phyloP scores from a whole-genome alignment of 2,113 vertebrate genomes.

The Aythya baeri region DNA sequence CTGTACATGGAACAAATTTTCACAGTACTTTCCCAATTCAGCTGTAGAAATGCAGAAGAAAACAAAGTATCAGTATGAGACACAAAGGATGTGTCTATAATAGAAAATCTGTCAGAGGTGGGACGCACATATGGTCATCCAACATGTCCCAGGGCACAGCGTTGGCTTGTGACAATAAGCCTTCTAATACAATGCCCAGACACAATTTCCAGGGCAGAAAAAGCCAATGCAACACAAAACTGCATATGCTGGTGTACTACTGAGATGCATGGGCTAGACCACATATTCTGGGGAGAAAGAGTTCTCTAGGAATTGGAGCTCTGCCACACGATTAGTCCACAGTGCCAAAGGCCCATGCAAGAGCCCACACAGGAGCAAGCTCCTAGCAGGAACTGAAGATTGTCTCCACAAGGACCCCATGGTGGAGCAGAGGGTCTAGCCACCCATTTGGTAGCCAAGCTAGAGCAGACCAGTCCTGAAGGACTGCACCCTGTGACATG shows the following conservation, averaged over 20 bases:
- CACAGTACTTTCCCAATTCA: neutral
- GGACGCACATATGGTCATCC: accelerated
- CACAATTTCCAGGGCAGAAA: neutral
- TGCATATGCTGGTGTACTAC: accelerated
- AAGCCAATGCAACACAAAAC: neutral
- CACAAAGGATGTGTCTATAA: neutral
- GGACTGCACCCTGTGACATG: too few species aligned
- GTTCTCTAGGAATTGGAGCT: neutral
- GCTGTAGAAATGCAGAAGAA: neutral
- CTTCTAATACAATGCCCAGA: neutral
- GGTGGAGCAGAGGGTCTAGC: too few species aligned
- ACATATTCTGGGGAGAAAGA: neutral
- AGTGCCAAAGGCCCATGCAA: too few species aligned
- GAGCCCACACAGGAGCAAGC: too few species aligned
- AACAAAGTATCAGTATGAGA: neutral
- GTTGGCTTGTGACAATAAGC: accelerated
- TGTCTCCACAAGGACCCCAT: too few species aligned
- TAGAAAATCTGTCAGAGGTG: neutral
- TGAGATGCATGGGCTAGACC: neutral
- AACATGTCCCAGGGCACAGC: accelerated
- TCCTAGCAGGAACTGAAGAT: too few species aligned
- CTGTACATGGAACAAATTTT: neutral
- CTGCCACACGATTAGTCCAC: accelerated
- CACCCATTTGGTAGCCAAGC: too few species aligned
- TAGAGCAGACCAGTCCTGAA: too few species aligned